Base-by-base conservation (phyloP, 2,113 vertebrate genomes). In the Panthera leo region DNA sequence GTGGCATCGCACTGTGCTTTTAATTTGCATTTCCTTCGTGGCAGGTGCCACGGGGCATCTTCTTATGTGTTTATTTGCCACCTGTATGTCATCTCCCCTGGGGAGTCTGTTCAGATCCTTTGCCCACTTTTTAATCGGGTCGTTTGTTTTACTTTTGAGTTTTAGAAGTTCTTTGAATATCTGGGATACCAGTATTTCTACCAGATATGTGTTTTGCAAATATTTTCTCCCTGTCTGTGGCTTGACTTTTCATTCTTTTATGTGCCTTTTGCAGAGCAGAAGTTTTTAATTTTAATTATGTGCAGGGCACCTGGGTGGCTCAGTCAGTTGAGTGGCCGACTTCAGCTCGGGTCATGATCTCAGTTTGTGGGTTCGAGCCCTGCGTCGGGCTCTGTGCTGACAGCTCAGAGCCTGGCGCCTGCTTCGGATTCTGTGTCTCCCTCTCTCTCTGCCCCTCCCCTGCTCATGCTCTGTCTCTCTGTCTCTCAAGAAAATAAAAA, bases 21-120 rank as follows among this genome's bases (percentile, higher is more conserved):
- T 58, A 3, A 39, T 42, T n/a, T 48, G 36, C 39, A 29, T 6
- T 53, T 73, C 3, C 12, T 3, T 2, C 27, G 3, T 8, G 29
- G 1, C 27, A 14, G 15, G 1, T 0, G 7, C 83, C 27, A 31
- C 34, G 61, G 48, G 27, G 7, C 4, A 7, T 58, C 76, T 61
- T 36, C 53, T 12, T 7, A 13, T 7, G 2, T 25, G 23, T 16
- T 61, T 61, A 23, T 23, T 61, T 23, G 8, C 58, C 58, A 61
- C 58, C 58, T 0, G 3, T 10, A 2, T 1, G 18, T 55, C 71
- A 83, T 90, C 80, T 82, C 36, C 18, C 7, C 36, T 12, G 78
- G 85, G 23, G 15, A 19, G 25, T 82, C 84, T 53, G 19, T 31
- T 68, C 45, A 48, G 8, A 25, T 19, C 25, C 78, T 31, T 18